These are phyloP conservation scores for Andrena bicolor DNA, from an alignment of 2,888 invertebrate genomes.

Conservation along the genomic window DNA sequence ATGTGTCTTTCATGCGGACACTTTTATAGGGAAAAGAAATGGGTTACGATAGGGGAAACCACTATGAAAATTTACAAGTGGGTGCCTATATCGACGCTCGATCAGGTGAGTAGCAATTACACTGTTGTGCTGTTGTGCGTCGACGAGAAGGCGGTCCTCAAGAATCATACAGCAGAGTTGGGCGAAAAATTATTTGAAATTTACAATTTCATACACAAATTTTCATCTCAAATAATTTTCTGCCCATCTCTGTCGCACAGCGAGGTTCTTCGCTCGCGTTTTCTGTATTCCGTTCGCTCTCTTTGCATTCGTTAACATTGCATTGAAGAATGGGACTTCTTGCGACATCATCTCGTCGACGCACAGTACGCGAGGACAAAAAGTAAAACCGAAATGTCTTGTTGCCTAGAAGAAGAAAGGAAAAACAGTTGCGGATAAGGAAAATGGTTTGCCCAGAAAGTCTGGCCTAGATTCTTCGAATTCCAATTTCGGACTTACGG, in stretches of 20 bases:
- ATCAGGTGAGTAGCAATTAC: constrained; percentile 85
- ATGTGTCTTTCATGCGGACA: constrained; percentile 21
- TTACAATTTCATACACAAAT: too few species aligned
- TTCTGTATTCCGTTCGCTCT: too few species aligned
- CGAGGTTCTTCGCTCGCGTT: too few species aligned
- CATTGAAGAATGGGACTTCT: too few species aligned
- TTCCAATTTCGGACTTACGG: constrained; percentile 94
- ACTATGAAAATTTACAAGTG: constrained; percentile 99
- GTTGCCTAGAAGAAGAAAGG: constrained; percentile 88
- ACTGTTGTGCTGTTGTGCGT: too few species aligned
- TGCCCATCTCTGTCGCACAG: too few species aligned
- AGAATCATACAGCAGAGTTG: too few species aligned
- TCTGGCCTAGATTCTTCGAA: constrained; percentile 91
- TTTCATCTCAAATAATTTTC: too few species aligned
- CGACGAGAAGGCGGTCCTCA: too few species aligned
- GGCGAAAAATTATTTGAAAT: too few species aligned
- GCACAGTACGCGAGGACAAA: not conserved
- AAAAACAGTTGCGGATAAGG: constrained; percentile 91
- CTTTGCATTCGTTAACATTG: too few species aligned
- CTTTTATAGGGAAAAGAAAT: constrained; percentile 97
- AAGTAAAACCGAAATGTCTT: constrained; percentile 32
- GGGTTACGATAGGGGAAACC: constrained; percentile 99
- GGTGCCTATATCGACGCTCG: constrained; percentile 95
- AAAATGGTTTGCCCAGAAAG: constrained; percentile 90
- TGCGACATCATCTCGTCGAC: not conserved